Conservation (phyloP, 2,113 vertebrate genomes). For the Xyliphius kryptos region DNA sequence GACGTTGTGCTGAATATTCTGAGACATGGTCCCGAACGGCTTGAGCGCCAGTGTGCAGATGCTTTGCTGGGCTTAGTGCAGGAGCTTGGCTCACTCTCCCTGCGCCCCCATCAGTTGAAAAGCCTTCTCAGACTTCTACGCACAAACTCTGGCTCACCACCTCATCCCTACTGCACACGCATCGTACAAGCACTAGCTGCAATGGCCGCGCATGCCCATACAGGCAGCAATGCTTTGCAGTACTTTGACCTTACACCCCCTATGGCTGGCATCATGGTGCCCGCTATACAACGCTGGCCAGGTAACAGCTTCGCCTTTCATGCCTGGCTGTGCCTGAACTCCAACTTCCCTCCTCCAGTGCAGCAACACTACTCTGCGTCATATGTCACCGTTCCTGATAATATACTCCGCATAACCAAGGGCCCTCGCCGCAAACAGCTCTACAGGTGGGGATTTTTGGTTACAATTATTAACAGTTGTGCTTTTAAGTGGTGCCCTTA, state of each 20-base stretch:
- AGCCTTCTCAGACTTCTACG: conserved; percentile 70
- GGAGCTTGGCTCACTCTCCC: conserved; percentile 78
- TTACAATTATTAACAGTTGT: too few relatives aligned
- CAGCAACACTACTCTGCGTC: conserved; percentile 35
- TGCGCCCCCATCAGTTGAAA: conserved; percentile 78
- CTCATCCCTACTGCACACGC: conserved; percentile 62
- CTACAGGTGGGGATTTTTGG: conserved; percentile 75
- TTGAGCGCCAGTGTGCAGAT: conserved; percentile 72
- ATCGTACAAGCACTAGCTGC: conserved; percentile 75
- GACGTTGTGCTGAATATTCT: conserved; percentile 71
- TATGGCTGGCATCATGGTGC: conserved; percentile 97
- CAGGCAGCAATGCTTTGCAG: conserved; percentile 68
- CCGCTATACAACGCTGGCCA: conserved; percentile 84
- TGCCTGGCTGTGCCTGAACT: conserved; percentile 85
- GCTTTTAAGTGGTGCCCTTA: too few relatives aligned
- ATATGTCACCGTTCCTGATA: conserved; percentile 29
- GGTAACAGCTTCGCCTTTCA: conserved; percentile 87
- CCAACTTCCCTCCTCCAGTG: conserved; percentile 47
- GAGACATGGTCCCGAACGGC: conserved; percentile 45
- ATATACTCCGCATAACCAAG: conserved; percentile 54
- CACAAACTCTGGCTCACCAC: conserved; percentile 35
- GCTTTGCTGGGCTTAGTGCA: conserved; percentile 77
- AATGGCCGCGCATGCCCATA: conserved; percentile 74
- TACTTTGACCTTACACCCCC: conserved; percentile 88
- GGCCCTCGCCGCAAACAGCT: conserved; percentile 88